phyloP scores from a whole-genome alignment of 1,140 invertebrate species.

The Venustaconcha ellipsiformis region DNA sequence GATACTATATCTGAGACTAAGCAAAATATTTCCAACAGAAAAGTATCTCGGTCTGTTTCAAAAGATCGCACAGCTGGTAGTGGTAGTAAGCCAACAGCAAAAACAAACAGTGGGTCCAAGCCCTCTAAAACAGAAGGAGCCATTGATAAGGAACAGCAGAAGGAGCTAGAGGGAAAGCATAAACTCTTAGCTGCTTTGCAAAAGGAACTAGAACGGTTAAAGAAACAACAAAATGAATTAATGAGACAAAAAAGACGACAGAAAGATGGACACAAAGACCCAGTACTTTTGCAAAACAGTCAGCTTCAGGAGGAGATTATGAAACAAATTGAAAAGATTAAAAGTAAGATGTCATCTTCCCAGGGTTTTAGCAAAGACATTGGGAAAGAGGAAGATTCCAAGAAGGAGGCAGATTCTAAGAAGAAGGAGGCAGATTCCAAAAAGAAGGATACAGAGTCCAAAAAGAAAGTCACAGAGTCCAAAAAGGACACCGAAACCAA shows the following conservation, averaged over 20 bases:
- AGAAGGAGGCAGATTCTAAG: not conserved
- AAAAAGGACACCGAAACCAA: not conserved
- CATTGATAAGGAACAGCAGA: too few relatives aligned
- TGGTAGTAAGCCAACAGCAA: conserved; percentile 41
- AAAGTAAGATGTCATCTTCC: not conserved
- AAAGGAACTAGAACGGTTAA: conserved; percentile 49
- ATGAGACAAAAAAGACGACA: conserved; percentile 61
- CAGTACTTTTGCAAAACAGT: conserved; percentile 60
- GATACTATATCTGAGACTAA: too few relatives aligned
- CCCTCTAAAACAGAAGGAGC: too few relatives aligned
- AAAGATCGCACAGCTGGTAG: not conserved
- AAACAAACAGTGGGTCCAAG: conserved; percentile 34
- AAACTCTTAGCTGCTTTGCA: conserved; percentile 31
- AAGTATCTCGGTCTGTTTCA: too few relatives aligned
- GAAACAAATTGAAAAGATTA: conserved; percentile 22
- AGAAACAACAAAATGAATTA: conserved; percentile 62
- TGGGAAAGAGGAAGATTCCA: not conserved
- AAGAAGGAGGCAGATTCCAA: not conserved
- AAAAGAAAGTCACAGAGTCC: conserved; percentile 5
- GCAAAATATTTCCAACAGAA: too few relatives aligned
- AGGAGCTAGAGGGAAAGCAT: too few relatives aligned
- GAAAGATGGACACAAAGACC: conserved; percentile 63
- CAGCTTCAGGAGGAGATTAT: conserved; percentile 64
- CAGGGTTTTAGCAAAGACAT: too few relatives aligned
- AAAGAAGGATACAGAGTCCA: conserved; percentile 14